Base-by-base conservation (phyloP, 2,797 vertebrate genomes). In the Anguilla anguilla region DNA sequence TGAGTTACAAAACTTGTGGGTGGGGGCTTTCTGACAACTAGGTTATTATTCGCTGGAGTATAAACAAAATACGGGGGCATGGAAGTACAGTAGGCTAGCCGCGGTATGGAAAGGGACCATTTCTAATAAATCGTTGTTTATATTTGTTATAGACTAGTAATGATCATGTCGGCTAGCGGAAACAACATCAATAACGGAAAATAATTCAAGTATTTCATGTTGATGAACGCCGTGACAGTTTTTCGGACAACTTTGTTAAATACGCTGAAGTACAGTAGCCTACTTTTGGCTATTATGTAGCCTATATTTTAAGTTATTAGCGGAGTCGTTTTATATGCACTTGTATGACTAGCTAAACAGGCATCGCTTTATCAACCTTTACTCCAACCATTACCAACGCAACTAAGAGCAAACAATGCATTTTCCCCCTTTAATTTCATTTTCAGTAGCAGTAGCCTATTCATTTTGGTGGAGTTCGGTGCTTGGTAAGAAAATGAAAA, bases 21-120 rank as follows among this genome's bases (percentile, higher is more conserved):
- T 85, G 84, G 84, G 84, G 84, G 84, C 28, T 85, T 84, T 67
- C 59, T 85, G 84, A 85, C 84, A 64, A 64, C 59, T 85, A 35
- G 55, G 55, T 43, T 85, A 43, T 85, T 85, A 64, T 85, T 43
- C 43, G 79, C 46, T 49, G 3, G 43, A 51, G 79, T 82, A n/a
- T 51, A 22, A 82, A 82, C 43, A 82, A 82, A 82, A 82, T n/a
- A 46, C 79, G 43, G 79, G 74, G 43, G 39, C 46, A 82, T 82
- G 46, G 74, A 51, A 82, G 43, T 82, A 82, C 17, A 81, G 77
- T 46, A 17, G 31, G 10, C 1, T 31, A 31, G 69, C 7, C 13
- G 22, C 64, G 39, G 77, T 49, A 19, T 51, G 79, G 79, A 49
- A 82, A 51, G 6, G 22, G 25, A 9, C 79, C 46, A 82, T 49